phyloP scores from a whole-genome alignment of 2,797 vertebrate genomes.

The Parotocinclus haroldoi region DNA sequence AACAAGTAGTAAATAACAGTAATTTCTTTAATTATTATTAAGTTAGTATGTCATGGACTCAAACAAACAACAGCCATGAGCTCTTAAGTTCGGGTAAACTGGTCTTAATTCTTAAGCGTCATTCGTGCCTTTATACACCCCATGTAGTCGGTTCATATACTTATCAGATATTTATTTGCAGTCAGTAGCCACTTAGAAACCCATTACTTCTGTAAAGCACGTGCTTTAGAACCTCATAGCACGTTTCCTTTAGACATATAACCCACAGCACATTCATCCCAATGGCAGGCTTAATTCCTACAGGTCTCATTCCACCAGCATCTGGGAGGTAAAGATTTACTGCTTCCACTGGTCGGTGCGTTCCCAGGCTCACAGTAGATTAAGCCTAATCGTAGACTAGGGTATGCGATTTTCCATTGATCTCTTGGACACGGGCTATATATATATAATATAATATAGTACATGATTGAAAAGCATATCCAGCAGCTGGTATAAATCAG shows the following conservation, averaged over 20 bases:
- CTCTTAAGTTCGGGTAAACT: no score
- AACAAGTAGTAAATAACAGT: no score
- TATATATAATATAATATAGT: constrained; percentile 15
- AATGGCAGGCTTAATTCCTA: constrained; percentile 37
- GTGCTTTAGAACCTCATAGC: constrained; percentile 18
- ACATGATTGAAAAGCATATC: constrained; percentile 1
- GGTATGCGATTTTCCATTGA: constrained; percentile 6
- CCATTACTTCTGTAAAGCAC: constrained; percentile 5
- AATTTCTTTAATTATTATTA: no score
- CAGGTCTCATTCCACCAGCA: constrained; percentile 43
- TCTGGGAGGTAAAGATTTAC: constrained; percentile 43
- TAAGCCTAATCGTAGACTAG: constrained; percentile 22
- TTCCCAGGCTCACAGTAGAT: constrained; percentile 28
- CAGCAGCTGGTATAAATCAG: constrained; percentile 2
- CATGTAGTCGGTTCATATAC: no score
- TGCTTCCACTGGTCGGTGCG: constrained; percentile 23
- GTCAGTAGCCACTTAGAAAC: neutral
- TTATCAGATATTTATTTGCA: neutral
- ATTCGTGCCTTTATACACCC: no score
- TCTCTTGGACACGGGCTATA: neutral
- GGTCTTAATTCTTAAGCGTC: no score
- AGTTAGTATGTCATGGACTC: no score
- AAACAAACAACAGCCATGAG: no score
- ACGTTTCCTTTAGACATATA: constrained; percentile 29
- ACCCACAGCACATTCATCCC: constrained; percentile 33